Conservation (phyloP, 2,113 vertebrate genomes). For the Gavialis gangeticus region DNA sequence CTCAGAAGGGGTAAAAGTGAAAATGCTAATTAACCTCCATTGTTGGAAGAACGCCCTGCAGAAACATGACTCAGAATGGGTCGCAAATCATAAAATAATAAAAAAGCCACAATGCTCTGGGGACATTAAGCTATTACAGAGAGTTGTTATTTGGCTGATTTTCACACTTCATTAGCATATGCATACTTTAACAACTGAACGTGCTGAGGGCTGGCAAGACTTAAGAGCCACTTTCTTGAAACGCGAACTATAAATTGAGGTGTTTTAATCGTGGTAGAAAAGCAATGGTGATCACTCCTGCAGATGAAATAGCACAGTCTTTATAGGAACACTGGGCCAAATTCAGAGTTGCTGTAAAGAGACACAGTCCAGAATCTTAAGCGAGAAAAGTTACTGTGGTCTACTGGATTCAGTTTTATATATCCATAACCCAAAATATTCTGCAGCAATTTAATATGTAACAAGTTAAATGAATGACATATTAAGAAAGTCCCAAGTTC, state of each 20-base stretch:
- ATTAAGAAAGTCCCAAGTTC: background rate
- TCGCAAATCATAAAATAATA: constrained; percentile 80
- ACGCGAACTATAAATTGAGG: constrained; percentile 73
- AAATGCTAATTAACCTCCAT: constrained; percentile 90
- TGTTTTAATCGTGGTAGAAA: constrained; percentile 48
- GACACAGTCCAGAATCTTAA: background rate
- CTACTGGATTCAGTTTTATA: background rate
- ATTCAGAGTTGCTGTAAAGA: background rate
- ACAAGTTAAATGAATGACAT: background rate
- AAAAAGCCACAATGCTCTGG: constrained; percentile 75
- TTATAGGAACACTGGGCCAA: background rate
- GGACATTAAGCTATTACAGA: constrained; percentile 82
- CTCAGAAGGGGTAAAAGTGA: constrained; percentile 79
- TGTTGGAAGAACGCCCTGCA: constrained; percentile 81
- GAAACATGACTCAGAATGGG: constrained; percentile 78
- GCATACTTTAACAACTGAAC: constrained; percentile 85
- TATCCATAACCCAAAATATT: background rate
- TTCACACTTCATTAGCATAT: constrained; percentile 89
- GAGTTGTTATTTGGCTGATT: constrained; percentile 84
- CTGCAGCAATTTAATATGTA: background rate
- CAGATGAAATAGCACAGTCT: background rate
- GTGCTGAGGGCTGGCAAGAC: constrained; percentile 78
- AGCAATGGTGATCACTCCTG: constrained; percentile 14
- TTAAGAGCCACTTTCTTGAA: constrained; percentile 72
- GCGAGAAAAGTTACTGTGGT: accelerated